A percentile compares a stretch with the other conserved stretches of the same genome.
These are phyloP conservation scores for Baronia brevicornis DNA, from an alignment of 2,888 invertebrate species.

Conservation along the genomic window DNA sequence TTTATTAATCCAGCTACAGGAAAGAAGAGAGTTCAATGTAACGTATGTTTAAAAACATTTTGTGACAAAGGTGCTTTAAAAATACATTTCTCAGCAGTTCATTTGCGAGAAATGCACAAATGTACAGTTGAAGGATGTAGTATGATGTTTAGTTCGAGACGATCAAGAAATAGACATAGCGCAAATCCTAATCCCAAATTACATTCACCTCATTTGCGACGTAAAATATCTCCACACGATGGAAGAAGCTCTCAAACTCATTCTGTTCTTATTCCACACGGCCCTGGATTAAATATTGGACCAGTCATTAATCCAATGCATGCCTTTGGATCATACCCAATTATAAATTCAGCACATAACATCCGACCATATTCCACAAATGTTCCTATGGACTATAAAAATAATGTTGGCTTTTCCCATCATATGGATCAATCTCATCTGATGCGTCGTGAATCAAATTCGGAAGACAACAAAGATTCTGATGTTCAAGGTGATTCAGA, in stretches of 20 bases:
- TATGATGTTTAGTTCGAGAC: constrained; percentile 98
- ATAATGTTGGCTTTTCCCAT: constrained; percentile 51
- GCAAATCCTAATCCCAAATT: constrained; percentile 99
- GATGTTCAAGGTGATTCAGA: constrained; percentile 81
- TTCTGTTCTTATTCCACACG: constrained; percentile 83
- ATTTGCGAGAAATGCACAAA: constrained; percentile 99
- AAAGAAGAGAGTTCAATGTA: constrained; percentile 98
- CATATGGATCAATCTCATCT: constrained; percentile 50
- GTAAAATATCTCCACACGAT: constrained; percentile 96
- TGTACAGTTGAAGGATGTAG: constrained; percentile 99
- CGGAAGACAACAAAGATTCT: constrained; percentile 70
- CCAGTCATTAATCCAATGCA: constrained; percentile 82
- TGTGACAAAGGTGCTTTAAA: constrained; percentile 99
- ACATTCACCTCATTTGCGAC: constrained; percentile 94
- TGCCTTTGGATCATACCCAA: constrained; percentile 86
- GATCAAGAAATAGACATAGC: constrained; percentile 96
- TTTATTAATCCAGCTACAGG: constrained; percentile 95
- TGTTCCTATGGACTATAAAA: constrained; percentile 69
- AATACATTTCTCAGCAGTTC: constrained; percentile 99
- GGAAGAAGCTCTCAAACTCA: constrained; percentile 93
- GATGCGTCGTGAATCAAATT: constrained; percentile 52
- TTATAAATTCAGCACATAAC: constrained; percentile 82
- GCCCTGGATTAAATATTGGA: constrained; percentile 77
- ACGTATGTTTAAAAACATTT: constrained; percentile 98
- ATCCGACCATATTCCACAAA: constrained; percentile 73